Evolutionary conservation across 35 echinoderm and acorn worm species (phyloP), one percentile per base, ranked within the genome.

Genomic region (Apostichopus parvimensis): DNA sequence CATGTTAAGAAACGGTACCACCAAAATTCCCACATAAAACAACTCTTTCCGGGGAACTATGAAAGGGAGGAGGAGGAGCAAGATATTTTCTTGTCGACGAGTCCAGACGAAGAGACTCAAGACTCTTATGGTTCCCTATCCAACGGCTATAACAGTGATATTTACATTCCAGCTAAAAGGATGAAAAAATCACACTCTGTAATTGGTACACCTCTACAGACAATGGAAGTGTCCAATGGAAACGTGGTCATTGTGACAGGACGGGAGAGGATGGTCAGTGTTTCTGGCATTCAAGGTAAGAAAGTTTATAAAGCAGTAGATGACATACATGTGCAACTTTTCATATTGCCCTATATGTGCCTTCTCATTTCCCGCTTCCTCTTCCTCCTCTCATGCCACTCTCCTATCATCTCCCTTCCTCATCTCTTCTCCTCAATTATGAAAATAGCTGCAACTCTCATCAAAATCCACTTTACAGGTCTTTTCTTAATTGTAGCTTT

Each of bases 181-280:
- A 56, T 94, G 64, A 94, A 91, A 64, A 84, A 90, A 68, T 90
- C 93, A 9, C 93, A 94, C 22, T 94, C 93, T 61, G 64, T 94
- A 0, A 94, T 90, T 7, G 93, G 93, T 73, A 82, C 73, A 22
- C 78, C 93, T 6, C 34, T 91, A 13, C 34, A 91, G 52, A 91
- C 72, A 4, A 91, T 91, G 77, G 77, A 68, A 9, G 77, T 91
- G 6, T 8, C 72, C 15, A 73, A 91, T 79, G 89, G 89, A 59
- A 56, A 73, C 1, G 56, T 77, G 52, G 89, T 91, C 73, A 91
- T 91, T 79, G 89, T 79, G 4, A 91, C 89, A 53, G 89, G 89
- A 18, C 52, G 77, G 17, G 89, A 91, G 14, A 72, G 89, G 28
- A 8, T 91, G 20, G 10, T 91, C 13, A 77, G 89, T 56, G 77